Evolutionary conservation across 2,888 invertebrate genomes (phyloP), one percentile per base, ranked within the genome.

Genomic region (Nephrocerus scutellatus): DNA sequence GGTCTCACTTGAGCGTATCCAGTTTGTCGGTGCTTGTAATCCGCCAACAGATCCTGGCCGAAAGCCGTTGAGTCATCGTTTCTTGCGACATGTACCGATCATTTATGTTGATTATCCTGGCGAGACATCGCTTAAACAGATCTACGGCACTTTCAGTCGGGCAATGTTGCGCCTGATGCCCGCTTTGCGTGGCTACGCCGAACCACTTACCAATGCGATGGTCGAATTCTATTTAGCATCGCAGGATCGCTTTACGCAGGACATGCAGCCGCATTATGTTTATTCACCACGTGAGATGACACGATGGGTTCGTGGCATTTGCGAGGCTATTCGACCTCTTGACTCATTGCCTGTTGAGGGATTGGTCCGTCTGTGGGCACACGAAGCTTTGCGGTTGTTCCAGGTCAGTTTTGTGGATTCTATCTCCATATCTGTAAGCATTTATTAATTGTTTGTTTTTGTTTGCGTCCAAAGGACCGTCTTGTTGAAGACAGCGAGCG

Each of bases 211-310:
- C 2, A 90, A 89, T 59, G 96, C 98, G 3, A 99, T 99, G 98
- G 98, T 98, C 9, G 93, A 95, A 62, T 89, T 98, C 64, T 98
- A 97, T 72, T 75, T 97, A 36, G 80, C 85, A 6, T 96, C 96
- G 5, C 97, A 98, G 72, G 97, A 97, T 66, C 77, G 85, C 36
- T 99, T 98, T 70, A 98, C 98, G 1, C 97, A 97, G 70, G 98
- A 98, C 69, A 97, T 97, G 92, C 98, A 99, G 68, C 98, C 98
- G 2, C 98, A 99, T 70, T 98, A 99, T 67, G 96, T 99, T 0
- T 98, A 99, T 73, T 96, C 96, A 39, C 98, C 98, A 8, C 77
- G 91, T 59, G 98, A 98, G 72, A 91, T 98, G 92, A 98, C 98
- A 0, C 74, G 98, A 60, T 98, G 98, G 98, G 97, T 98, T 37